Conservation (phyloP, 2,888 invertebrate species). For the Maniola hyperantus region DNA sequence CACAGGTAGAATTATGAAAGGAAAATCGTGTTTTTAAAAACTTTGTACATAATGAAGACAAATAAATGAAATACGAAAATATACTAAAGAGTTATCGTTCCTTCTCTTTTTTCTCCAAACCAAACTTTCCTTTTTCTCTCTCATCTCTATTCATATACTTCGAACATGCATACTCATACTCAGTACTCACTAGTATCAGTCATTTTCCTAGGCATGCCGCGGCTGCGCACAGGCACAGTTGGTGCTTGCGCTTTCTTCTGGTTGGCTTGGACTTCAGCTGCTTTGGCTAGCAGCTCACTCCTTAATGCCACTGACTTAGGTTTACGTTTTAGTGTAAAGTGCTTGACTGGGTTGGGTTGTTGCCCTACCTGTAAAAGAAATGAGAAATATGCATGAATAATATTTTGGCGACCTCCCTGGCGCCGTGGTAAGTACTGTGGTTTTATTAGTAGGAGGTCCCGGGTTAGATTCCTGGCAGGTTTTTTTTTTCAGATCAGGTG, state of each 20-base stretch:
- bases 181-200: conserved; percentile 92
- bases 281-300: conserved; percentile 95
- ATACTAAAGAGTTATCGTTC: too few relatives aligned
- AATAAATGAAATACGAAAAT: too few relatives aligned
- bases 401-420: too few relatives aligned
- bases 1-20: too few relatives aligned
- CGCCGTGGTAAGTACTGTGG: background rate
- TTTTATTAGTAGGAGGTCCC: too few relatives aligned
- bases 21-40: too few relatives aligned
- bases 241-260: conserved; percentile 94
- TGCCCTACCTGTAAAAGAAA: conserved; percentile 84
- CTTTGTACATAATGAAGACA: too few relatives aligned
- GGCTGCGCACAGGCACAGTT: conserved; percentile 92
- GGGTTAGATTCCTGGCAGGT: too few relatives aligned
- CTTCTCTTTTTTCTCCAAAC: too few relatives aligned
- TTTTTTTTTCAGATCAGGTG: too few relatives aligned
- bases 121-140: background rate
- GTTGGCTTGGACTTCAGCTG: conserved; percentile 93
- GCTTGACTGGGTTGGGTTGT: conserved; percentile 92
- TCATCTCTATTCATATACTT: background rate
- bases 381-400: conserved; percentile 4
- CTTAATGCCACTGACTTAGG: conserved; percentile 96
- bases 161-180: background rate
- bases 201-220: conserved; percentile 95
- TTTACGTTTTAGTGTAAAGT: conserved; percentile 96